Percentiles rank a stretch among this genome's conserved stretches.
Conservation (phyloP, 2,888 invertebrate species). For the Acanthosepion pharaonis region DNA sequence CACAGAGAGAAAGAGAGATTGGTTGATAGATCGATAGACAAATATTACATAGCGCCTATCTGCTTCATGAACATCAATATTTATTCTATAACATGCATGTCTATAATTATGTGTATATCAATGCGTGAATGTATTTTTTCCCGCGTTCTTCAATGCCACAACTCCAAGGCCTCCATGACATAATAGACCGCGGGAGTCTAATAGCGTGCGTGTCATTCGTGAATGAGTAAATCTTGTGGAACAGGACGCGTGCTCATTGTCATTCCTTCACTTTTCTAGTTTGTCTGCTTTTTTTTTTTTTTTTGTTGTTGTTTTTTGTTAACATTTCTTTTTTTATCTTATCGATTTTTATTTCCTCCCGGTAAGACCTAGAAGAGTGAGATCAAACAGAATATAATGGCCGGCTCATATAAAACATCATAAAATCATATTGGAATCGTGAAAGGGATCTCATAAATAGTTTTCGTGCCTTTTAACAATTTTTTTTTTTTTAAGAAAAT, state of each 20-base stretch:
- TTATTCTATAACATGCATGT: not conserved
- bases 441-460: not conserved
- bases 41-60: no score
- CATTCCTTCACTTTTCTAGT: not conserved
- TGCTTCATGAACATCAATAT: not conserved
- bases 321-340: not conserved
- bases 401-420: no score
- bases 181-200: not conserved
- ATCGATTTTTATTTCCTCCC: not conserved
- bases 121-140: not conserved
- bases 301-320: not conserved
- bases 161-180: not conserved
- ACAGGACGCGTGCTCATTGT: not conserved
- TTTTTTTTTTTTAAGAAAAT: no score
- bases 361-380: not conserved
- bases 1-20: no score
- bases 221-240: not conserved
- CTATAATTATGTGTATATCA: not conserved
- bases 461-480: no score
- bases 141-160: not conserved
- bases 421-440: not conserved
- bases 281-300: no score
- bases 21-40: no score
- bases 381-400: not conserved
- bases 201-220: not conserved